Evolutionary conservation across 2,888 invertebrate species (phyloP), one percentile per base, ranked within the genome.

Genomic region (Phengaris alcon): DNA sequence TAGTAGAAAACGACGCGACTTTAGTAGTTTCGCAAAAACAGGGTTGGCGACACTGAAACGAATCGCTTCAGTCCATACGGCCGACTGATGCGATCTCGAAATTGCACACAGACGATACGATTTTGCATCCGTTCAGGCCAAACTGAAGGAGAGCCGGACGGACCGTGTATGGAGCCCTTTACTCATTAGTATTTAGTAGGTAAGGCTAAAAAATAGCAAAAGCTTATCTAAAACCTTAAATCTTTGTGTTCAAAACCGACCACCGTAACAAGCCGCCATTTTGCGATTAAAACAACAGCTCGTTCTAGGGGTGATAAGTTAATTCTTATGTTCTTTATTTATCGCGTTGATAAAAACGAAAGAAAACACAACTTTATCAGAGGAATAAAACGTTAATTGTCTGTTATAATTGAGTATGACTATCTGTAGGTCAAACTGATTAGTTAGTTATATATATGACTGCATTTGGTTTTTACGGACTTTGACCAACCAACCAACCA

Each of bases 401-500:
- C 82, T 84, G 82, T 84, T 83, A 82, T 88, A 86, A 90, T 85
- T 87, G 89, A 90, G 89, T 90, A 91, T 88, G 90, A 90, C 90
- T 91, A 90, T 87, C 90, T 76, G 55, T 51, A 79, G 88, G 90
- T 89, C 88, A 87, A 76, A 76, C 80, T 76, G 78, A 78, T 79
- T 78, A 79, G 35, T 64, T 64, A 64, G 35, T 64, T 64, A 35
- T 13, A 35, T 35, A 10, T 64, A 64, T 44, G 64, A 64, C 12
- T 44, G 64, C 64, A 64, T 64, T 48, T 7, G 5, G 48, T 48
- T 64, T 35, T 64, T 35, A 64, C 10, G 1, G 52, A 52, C 35
- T 22, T 57, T 57, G 57, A 22, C 22, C 22, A 22, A 22, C 22
- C 22, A 22, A 22, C 22, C 22, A 22, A 22, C n/a, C n/a, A n/a